Evolutionary conservation across 23 tunicate genomes (phyloP).

Genomic region (Aplidium turbinatum): DNA sequence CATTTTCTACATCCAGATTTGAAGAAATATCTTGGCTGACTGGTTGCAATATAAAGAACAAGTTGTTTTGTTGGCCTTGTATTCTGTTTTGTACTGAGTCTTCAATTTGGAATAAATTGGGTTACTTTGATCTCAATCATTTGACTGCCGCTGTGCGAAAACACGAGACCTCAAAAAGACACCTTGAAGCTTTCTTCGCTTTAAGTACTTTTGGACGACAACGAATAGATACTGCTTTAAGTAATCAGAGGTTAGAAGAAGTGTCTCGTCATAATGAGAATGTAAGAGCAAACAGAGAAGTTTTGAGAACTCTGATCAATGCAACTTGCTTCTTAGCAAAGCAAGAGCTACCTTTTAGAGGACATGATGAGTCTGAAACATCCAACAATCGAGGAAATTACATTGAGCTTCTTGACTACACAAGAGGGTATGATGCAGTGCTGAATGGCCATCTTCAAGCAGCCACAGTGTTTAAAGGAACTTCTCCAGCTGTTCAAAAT

Average conservation of each 20-base stretch:
- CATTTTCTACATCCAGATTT: background rate
- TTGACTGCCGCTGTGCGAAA: background rate
- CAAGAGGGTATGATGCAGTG: slow-evolving; percentile 1
- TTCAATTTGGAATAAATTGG: slow-evolving; percentile 2
- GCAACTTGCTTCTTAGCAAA: background rate
- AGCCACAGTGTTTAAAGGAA: slow-evolving; percentile 1
- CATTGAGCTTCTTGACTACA: slow-evolving; percentile 11
- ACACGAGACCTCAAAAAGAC: slow-evolving; percentile 5
- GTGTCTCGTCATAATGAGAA: slow-evolving; percentile 1
- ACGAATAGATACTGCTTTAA: slow-evolving; percentile 14
- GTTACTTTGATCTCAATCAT: slow-evolving; percentile 7
- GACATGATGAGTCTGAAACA: too few relatives aligned
- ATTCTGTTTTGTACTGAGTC: background rate
- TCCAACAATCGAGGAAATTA: slow-evolving; percentile 8
- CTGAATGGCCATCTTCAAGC: slow-evolving; percentile 3
- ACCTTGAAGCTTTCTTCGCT: background rate
- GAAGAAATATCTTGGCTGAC: background rate
- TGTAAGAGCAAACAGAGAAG: slow-evolving; percentile 12
- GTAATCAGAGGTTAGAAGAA: slow-evolving; percentile 1
- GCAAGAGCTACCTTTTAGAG: slow-evolving; percentile 13
- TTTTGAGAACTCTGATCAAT: background rate
- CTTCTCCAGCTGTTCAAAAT: slow-evolving; percentile 14
- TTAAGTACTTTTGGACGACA: background rate
- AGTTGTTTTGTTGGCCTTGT: slow-evolving; percentile 9
- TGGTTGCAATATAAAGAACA: background rate